Evolutionary conservation across 2,797 vertebrate genomes (phyloP), one percentile per base, ranked within the genome.

Genomic region (Hydrocynus forskahlii): DNA sequence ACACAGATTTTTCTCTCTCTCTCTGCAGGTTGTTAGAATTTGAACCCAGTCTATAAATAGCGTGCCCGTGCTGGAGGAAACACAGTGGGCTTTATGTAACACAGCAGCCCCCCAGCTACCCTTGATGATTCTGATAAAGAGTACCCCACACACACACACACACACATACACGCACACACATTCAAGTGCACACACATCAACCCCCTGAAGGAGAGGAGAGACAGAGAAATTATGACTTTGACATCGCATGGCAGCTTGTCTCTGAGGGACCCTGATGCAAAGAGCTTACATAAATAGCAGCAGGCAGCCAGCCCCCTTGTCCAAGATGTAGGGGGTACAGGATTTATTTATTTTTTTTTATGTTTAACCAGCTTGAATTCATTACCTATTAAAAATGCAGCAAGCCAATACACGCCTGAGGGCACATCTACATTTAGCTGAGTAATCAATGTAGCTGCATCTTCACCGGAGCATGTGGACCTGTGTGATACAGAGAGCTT

Each of bases 31-130:
- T 87, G 86, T 85, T 87, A 40, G 71, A 85, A 89, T 88, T 82
- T 86, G 85, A 86, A 86, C 76, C 76, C 74, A 10, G 78, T 48
- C 87, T 89, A 91, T 88, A 83, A 89, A 90, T 90, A 91, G 86
- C 64, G 85, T 72, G 69, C 4, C 74, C 57, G 62, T 63, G 78
- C 86, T 81, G 78, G 79, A 87, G 85, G 87, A 86, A 82, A 86
- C 78, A 85, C 70, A 48, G 76, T 75, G 50, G 79, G 80, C 83
- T 86, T 83, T 85, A 87, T 86, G 87, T 85, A 89, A 80, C 79
- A 43, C 45, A 74, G 66, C 23, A 60, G 64, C 63, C 50, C 72
- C 25, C 78, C 77, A 73, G 78, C 57, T 79, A 69, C 70, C 73
- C 81, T 83, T 87, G 83, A 84, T 83, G 73, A 80, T 48, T 79